These are phyloP conservation scores for Agrotis clavis DNA, from an alignment of 2,888 invertebrate species.

Conservation along the genomic window DNA sequence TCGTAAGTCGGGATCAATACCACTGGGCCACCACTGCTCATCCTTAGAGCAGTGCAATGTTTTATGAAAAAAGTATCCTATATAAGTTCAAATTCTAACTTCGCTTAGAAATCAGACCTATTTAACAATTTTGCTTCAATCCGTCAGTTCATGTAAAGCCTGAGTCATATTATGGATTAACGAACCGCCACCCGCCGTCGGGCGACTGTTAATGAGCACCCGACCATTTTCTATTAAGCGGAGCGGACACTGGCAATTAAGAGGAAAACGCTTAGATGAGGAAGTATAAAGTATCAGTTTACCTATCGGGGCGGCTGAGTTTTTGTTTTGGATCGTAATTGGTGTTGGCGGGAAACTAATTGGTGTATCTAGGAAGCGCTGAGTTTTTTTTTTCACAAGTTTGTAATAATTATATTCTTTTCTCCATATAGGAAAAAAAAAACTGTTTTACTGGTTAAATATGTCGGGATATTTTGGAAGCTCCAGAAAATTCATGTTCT, in stretches of 20 bases:
- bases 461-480: no score
- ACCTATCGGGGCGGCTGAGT: constrained; percentile 19
- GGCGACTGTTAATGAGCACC: constrained; percentile 47
- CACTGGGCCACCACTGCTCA: no score
- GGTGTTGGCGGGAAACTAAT: background rate
- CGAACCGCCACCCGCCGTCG: constrained; percentile 29
- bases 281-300: constrained; percentile 44
- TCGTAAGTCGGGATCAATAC: no score
- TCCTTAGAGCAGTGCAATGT: no score
- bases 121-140: background rate
- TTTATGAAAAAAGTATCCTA: no score
- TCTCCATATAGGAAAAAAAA: no score
- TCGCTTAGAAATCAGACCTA: background rate
- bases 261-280: constrained; percentile 38
- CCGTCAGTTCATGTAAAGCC: constrained; percentile 21
- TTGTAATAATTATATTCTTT: no score
- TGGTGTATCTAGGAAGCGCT: background rate
- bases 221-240: constrained; percentile 57
- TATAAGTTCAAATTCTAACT: background rate
- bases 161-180: constrained; percentile 49
- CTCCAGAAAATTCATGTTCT: no score
- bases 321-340: constrained; percentile 36
- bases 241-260: constrained; percentile 58
- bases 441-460: no score
- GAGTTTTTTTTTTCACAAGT: no score